Base-by-base conservation (phyloP, 2,113 vertebrate species). In the Reinhardtius hippoglossoides region DNA sequence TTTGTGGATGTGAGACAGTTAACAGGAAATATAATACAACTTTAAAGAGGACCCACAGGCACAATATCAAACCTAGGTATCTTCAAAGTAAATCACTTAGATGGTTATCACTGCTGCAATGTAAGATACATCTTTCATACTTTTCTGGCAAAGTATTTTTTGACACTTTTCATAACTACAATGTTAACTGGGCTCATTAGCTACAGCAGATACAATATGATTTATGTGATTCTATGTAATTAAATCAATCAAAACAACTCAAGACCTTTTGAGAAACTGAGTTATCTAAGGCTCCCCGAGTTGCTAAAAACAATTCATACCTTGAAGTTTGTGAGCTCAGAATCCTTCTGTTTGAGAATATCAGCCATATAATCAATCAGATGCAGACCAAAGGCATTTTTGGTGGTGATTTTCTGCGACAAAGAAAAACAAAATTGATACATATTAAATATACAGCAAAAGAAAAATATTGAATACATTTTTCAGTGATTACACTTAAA, bases 321-420 rank as follows among this genome's bases (percentile, higher is more conserved):
- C 96, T 98, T 97, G 89, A 99, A 99, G 91, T 97, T 96, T 27
- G 95, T 96, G 40, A 93, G 66, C 76, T 97, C 96, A 0, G 95
- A 94, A 64, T 96, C 95, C 85, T 98, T 97, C 89, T 97, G 90
- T 73, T 97, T 96, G 70, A 98, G 95, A 78, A 99, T 97, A 16
- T 99, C 95, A 0, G 94, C 89, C 96, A 99, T 97, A 54, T 97
- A 99, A 91, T 99, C 97, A 57, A 99, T 99, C 72, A 99, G 91
- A 86, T 98, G 96, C 21, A 99, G 93, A 44, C 96, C 97, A 76
- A 99, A 99, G 6, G 95, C 98, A 61, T 99, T 99, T 91, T 97
- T 99, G 0, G 95, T 96, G 67, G 97, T 99, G 76, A 99, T 99
- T 99, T 98, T 99, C 98, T 99, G 80, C 6, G 10, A 42, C 70